These are phyloP conservation scores for Plagodis dolabraria DNA, from an alignment of 2,888 invertebrate species.

Conservation along the genomic window DNA sequence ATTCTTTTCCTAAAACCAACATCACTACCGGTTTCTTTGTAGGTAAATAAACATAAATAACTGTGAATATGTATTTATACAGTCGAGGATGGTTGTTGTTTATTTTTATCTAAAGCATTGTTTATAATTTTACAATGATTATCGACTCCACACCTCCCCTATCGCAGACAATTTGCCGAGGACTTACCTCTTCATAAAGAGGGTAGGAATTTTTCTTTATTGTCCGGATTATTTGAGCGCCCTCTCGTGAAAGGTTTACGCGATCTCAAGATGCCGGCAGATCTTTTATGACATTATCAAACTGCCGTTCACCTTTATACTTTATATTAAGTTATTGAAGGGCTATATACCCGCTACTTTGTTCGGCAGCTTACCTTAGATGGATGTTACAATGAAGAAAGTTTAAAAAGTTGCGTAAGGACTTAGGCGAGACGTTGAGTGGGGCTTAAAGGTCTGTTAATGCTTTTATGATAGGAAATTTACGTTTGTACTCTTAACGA, in stretches of 20 bases:
- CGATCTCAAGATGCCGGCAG: conserved; percentile 78
- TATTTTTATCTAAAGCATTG: no score
- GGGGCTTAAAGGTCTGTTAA: conserved; percentile 3
- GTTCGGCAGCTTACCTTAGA: conserved; percentile 17
- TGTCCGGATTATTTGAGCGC: conserved; percentile 81
- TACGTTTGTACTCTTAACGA: not conserved
- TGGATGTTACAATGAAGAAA: conserved; percentile 7
- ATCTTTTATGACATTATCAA: conserved; percentile 70
- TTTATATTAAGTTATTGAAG: conserved; percentile 77
- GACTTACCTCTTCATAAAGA: conserved; percentile 85
- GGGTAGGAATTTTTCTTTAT: conserved; percentile 84
- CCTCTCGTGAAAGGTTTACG: conserved; percentile 78
- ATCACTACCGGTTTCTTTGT: not conserved
- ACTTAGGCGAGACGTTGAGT: conserved; percentile 1
- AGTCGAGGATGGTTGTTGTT: conserved; percentile 25
- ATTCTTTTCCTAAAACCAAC: not conserved
- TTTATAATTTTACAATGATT: not conserved
- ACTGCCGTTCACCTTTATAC: conserved; percentile 66
- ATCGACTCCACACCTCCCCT: conserved; percentile 51
- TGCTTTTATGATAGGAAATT: not conserved
- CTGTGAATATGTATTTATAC: not conserved
- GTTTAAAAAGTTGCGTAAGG: conserved; percentile 18
- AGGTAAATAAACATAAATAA: not conserved
- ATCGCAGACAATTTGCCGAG: conserved; percentile 76
- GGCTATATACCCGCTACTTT: conserved; percentile 26